Base-by-base conservation (phyloP, 2,888 invertebrate genomes). In the Chaitophorus viminalis region DNA sequence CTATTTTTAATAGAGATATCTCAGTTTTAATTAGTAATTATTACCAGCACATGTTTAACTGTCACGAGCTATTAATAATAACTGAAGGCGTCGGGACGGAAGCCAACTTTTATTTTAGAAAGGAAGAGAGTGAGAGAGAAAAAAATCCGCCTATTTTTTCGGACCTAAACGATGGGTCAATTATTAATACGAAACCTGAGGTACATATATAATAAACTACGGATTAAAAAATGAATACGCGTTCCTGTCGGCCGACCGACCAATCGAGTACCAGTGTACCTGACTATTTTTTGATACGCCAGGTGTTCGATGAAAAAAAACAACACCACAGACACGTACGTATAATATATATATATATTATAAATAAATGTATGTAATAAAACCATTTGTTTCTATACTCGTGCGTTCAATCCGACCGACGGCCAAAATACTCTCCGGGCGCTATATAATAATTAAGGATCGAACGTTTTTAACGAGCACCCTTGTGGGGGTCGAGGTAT, bases 1-100 rank as follows among this genome's bases (percentile, higher is more conserved):
- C 86, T 87, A 87, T 87, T 87, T 87, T 79, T 87, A 87, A 87
- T 87, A 87, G 86, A 87, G 86, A 87, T 87, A 87, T 87, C 86
- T 87, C 86, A 25, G 86, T 78, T 87, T 87, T 87, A 87, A 87
- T 87, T 87, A 87, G 86, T 87, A 87, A 87, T 87, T 87, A 87
- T 87, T 87, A 79, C 86, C 86, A 87, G 79, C 86, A 87, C 72
- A 87, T 87, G 86, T 87, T 79, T 65, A 72, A 79, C 86, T 87
- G 86, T 79, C 86, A 87, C 86, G 86, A 87, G 86, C 86, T 87
- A 87, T 87, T 87, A 87, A 87, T 87, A 87, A 87, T 87, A 87
- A 79, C 79, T 36, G 86, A 70, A 87, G 86, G 79, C 86, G 86
- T 87, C 86, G 86, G 86, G 86, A 87, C 86, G 86, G 79, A 79